Evolutionary conservation across 2,797 vertebrate species (phyloP), one percentile per base, ranked within the genome.

Genomic region (Coranthus polyacanthus): DNA sequence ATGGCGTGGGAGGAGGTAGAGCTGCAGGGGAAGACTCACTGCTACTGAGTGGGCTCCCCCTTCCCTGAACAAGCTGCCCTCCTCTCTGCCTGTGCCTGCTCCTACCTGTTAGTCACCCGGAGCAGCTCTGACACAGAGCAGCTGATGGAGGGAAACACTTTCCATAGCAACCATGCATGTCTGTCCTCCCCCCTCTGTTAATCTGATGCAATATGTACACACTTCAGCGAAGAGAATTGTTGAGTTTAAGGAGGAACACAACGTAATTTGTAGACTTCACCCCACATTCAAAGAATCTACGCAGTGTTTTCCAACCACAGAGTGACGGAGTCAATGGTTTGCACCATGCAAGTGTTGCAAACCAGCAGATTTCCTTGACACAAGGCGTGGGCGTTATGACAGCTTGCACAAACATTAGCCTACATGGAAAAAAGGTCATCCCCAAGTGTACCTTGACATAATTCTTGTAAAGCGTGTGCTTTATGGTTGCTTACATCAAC

Each of bases 131-230:
- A 83, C n/a, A n/a, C n/a, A n/a, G 75, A 85, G 74, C 85, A 84
- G 87, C 87, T 86, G 89, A 91, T 88, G 81, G 73, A 91, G 90
- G 90, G 89, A 92, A 92, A 91, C 90, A 85, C 91, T 91, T 92
- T 93, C 88, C 92, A 89, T 90, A 83, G 89, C 81, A 89, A 91
- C 88, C 60, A 55, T 63, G 62, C 78, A 39, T 57, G 79, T 72
- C 72, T 5, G 29, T 71, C 75, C 72, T 58, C 70, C 46, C 81
- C 36, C 72, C 55, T 21, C 68, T 61, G 68, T 45, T 57, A 58
- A 41, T 52, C 85, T 81, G 65, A 85, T 79, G 86, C 55, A 73
- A 78, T 84, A 69, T 55, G 41, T 21, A 44, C 69, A 61, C 64
- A 65, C 68, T 57, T 73, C 51, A 56, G n/a, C 26, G 38, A 50